Evolutionary conservation across 92 coral and sea anemone genomes (phyloP), one percentile per base, ranked within the genome.

Genomic region (Zoanthus gigantus): DNA sequence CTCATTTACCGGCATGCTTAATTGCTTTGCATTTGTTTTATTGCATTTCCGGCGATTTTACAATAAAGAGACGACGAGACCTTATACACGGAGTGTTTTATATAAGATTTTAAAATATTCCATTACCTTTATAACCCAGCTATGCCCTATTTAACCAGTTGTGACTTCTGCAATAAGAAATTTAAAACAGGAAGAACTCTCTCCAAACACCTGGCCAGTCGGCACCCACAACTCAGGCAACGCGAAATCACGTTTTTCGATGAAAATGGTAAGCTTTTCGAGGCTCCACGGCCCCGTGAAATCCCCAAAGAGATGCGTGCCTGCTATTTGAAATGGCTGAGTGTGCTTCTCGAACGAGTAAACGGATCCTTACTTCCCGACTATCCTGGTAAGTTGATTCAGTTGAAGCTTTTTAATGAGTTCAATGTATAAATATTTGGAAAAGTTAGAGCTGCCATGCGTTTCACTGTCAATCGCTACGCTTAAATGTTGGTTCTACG

Each of bases 161-260:
- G 77, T 76, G 58, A 79, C 72, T 54, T 74, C 80, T 89, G 92
- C 73, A 65, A 82, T 66, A 89, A 76, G 66, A 65, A 58, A 63
- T 83, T 89, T 67, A 83, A 83, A 83, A 83, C 92, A 17, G 92
- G 88, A 48, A 67, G 88, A 82, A 60, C 88, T 89, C 86, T 89
- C 48, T 79, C 81, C 48, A 89, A 83, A 28, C 92, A 89, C 74
- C 56, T 74, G 78, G 58, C n/a, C 16, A 82, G 65, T 72, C 77
- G 75, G 18, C 92, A 82, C 69, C 92, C 92, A 60, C 78, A 74
- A 66, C 60, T 77, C 87, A 63, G 66, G 75, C 83, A 83, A 83
- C 67, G 72, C 5, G 63, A 23, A 8, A 23, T 88, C 28, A 82
- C 52, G 11, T 88, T 88, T 79, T 46, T 42, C 34, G 85, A 77